Percentiles rank a stretch among this genome's conserved stretches.
phyloP scores from a whole-genome alignment of 1,140 invertebrate species.

The Anastrepha ludens region DNA sequence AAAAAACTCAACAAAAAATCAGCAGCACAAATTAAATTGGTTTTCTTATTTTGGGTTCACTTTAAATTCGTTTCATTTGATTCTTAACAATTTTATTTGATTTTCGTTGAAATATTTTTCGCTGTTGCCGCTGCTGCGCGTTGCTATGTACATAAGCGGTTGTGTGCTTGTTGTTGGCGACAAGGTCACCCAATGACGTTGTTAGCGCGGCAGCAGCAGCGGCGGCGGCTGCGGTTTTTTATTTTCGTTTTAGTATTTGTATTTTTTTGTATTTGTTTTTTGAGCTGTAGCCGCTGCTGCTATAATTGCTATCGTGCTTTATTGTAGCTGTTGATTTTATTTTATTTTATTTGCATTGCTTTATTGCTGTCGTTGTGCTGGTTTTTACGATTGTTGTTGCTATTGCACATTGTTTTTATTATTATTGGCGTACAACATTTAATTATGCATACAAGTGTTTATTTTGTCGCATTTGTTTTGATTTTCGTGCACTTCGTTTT shows the following conservation, averaged over 20 bases:
- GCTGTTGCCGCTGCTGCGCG: not conserved
- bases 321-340: not conserved
- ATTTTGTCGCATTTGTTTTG: slow-evolving; percentile 40
- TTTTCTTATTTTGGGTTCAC: too few relatives aligned
- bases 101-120: not conserved
- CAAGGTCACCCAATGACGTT: slow-evolving; percentile 41
- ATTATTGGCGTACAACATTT: slow-evolving; percentile 17
- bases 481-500: slow-evolving; percentile 33
- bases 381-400: not conserved
- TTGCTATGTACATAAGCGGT: not conserved
- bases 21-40: too few relatives aligned
- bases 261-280: not conserved
- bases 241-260: not conserved
- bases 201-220: slow-evolving; percentile 9
- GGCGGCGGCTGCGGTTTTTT: not conserved
- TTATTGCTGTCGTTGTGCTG: not conserved
- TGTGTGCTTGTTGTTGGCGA: slow-evolving; percentile 17
- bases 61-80: too few relatives aligned
- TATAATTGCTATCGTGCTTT: slow-evolving; percentile 36
- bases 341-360: slow-evolving; percentile 36
- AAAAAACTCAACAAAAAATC: too few relatives aligned
- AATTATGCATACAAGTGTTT: slow-evolving; percentile 52
- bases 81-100: too few relatives aligned
- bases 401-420: not conserved
- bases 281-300: not conserved